Evolutionary conservation across 2,797 vertebrate genomes (phyloP), one percentile per base, ranked within the genome.

Genomic region (Onychomys leucogaster): DNA sequence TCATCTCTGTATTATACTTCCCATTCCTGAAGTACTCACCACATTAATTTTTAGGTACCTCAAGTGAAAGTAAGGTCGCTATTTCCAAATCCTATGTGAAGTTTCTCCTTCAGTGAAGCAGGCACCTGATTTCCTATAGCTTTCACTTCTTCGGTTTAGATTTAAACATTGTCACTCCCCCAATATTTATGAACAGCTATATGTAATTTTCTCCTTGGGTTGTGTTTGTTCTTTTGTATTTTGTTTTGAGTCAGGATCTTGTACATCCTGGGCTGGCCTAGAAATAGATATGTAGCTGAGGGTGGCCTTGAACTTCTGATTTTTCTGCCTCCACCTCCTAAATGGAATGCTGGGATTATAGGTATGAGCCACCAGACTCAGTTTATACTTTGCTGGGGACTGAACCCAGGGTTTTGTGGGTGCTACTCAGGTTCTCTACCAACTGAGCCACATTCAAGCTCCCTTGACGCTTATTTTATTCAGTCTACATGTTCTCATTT

Each of bases 61-160:
- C 37, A 63, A 76, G 21, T 59, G 23, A 88, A n/a, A 83, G n/a
- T 34, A 67, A 92, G 61, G 13, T 82, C 41, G 71, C 12, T 92
- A 34, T 37, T 80, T 89, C 32, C 67, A 84, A 76, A 76, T 49
- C 90, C 78, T 27, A 14, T 69, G 81, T 91, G 34, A 78, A 94
- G 49, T 78, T 92, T 92, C 94, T 86, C 29, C n/a, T 95, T 92
- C n/a, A 34, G 46, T 84, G n/a, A 90, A 75, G 7, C 23, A 86
- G 95, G 94, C 52, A 78, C 5, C 71, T 81, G 5, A 34, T 29
- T 93, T 83, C 25, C 25, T 65, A 25, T 32, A 65, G 43, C 43
- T 97, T 92, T 83, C 59, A 73, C 21, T 78, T 49, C 75, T 2
- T 94, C 63, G 11, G 34, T 65, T 90, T 46, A 80, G 37, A 55